Conservation (phyloP, 2,888 invertebrate species). For the Netelia melanura region DNA sequence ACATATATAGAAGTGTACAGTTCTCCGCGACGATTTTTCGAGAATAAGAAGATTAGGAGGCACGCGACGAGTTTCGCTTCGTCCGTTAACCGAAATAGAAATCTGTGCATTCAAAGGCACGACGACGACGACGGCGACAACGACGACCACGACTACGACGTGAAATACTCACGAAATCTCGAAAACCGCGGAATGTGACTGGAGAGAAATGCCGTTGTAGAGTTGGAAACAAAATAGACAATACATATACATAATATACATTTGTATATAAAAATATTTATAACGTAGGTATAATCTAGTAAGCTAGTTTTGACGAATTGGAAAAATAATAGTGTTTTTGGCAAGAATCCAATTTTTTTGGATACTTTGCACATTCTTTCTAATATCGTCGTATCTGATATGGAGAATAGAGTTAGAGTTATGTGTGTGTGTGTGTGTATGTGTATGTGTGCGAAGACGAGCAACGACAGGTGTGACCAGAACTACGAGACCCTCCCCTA, state of each 20-base stretch:
- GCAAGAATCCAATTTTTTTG: not conserved
- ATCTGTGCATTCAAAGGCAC: constrained; percentile 51
- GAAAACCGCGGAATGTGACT: constrained; percentile 49
- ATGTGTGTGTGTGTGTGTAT: no score
- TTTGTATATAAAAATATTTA: not conserved
- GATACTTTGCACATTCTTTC: constrained; percentile 10
- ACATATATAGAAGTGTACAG: constrained; percentile 16
- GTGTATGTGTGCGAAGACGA: constrained; percentile 11
- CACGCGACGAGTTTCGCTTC: constrained; percentile 56
- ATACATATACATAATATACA: constrained; percentile 1
- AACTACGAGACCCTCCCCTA: constrained; percentile 12
- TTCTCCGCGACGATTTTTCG: constrained; percentile 43
- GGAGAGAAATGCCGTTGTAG: constrained; percentile 16
- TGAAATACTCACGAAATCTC: constrained; percentile 51
- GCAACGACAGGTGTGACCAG: constrained; percentile 53
- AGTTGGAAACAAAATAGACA: constrained; percentile 13
- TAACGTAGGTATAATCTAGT: not conserved
- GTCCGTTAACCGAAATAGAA: constrained; percentile 63
- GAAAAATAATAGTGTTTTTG: not conserved
- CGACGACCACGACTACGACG: constrained; percentile 52
- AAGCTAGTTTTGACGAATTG: no score
- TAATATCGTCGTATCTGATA: constrained; percentile 17
- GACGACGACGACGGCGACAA: constrained; percentile 34
- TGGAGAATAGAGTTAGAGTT: not conserved
- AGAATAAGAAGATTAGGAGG: constrained; percentile 52